phyloP scores from a whole-genome alignment of 2,113 vertebrate genomes.

The Parus major region DNA sequence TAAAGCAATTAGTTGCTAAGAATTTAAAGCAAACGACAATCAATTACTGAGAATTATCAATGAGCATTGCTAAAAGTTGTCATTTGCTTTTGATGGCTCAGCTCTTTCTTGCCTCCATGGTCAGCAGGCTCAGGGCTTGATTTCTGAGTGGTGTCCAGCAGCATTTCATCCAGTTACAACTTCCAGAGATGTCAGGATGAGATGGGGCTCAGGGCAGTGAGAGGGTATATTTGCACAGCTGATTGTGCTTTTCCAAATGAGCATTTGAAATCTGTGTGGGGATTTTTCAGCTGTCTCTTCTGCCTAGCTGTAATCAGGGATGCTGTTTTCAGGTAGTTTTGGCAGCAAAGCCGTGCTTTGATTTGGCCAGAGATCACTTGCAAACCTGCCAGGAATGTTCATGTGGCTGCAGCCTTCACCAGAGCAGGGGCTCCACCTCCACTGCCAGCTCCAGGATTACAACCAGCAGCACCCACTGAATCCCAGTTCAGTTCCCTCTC shows the following conservation, averaged over 20 bases:
- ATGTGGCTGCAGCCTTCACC: background rate
- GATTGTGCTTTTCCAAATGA: background rate
- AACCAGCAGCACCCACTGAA: background rate
- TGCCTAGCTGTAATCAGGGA: background rate
- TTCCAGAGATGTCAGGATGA: background rate
- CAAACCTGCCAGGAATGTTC: background rate
- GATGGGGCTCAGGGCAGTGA: background rate
- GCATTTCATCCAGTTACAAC: background rate
- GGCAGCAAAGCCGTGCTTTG: background rate
- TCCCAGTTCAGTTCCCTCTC: background rate
- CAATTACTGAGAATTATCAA: background rate
- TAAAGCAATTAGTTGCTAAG: background rate
- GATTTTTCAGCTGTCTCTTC: background rate
- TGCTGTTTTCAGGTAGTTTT: background rate
- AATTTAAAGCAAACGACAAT: background rate
- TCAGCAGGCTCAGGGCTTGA: background rate
- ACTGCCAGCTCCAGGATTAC: background rate
- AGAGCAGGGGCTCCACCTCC: background rate
- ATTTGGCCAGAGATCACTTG: background rate
- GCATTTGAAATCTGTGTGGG: background rate
- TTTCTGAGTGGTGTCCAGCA: background rate
- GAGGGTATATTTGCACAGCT: background rate
- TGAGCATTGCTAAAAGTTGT: background rate
- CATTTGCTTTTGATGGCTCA: background rate
- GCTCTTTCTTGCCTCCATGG: background rate